These are phyloP conservation scores for Upupa epops DNA, from an alignment of 2,113 vertebrate genomes.

Conservation along the genomic window DNA sequence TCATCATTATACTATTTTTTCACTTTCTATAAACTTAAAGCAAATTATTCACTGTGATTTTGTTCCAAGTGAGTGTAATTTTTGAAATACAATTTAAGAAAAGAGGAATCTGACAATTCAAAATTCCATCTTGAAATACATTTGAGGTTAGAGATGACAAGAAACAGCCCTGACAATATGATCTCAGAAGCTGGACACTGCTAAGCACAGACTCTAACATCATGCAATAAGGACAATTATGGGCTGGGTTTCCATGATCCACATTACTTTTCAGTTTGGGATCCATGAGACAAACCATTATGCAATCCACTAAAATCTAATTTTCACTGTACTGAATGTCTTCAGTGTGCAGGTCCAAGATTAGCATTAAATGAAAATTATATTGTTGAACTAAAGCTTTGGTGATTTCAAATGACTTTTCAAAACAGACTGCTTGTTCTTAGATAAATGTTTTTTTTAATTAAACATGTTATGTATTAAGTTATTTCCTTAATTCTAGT, in stretches of 20 bases:
- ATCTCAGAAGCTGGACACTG: neutral
- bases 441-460: conserved; percentile 19
- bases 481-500: conserved; percentile 55
- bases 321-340: neutral
- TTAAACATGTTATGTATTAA: conserved; percentile 39
- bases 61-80: neutral
- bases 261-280: neutral
- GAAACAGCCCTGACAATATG: neutral
- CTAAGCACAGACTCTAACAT: neutral
- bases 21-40: neutral
- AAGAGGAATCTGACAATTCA: neutral
- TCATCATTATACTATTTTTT: neutral
- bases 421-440: conserved; percentile 2
- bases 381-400: conserved; percentile 7
- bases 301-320: neutral
- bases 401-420: conserved; percentile 29
- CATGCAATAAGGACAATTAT: neutral
- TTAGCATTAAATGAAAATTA: conserved; percentile 24
- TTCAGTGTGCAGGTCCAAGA: conserved; percentile 2
- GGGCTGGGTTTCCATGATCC: neutral
- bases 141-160: neutral
- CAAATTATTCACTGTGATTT: neutral
- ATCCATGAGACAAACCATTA: neutral
- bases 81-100: neutral
- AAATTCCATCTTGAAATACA: neutral